These are phyloP conservation scores for Tapera naevia DNA, from an alignment of 2,797 vertebrate species.

Conservation along the genomic window DNA sequence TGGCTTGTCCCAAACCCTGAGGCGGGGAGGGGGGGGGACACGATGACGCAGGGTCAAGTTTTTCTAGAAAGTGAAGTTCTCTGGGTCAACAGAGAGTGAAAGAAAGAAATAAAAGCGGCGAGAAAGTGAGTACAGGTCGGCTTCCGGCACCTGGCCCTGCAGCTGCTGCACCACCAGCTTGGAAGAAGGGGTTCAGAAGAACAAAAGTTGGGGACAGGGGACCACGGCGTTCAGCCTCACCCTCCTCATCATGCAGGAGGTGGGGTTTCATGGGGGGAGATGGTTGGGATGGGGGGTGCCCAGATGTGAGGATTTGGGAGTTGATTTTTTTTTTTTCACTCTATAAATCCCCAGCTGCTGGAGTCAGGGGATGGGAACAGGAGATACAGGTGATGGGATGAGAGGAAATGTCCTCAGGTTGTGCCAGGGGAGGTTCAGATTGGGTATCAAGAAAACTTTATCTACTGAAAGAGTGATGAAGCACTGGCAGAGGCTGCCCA, in stretches of 20 bases:
- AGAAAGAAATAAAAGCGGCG: neutral
- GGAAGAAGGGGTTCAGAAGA: neutral
- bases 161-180: neutral
- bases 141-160: neutral
- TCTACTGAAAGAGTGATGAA: no score
- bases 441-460: no score
- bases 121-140: neutral
- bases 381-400: no score
- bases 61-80: neutral
- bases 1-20: neutral
- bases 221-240: neutral
- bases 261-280: neutral
- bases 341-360: neutral
- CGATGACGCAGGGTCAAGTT: neutral
- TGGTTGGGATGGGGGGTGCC: neutral
- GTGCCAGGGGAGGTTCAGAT: no score
- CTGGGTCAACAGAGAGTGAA: neutral
- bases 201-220: neutral
- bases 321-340: neutral
- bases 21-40: fast-evolving
- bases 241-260: neutral
- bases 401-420: no score
- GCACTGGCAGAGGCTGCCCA: no score
- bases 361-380: neutral
- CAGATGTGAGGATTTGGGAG: neutral